Base-by-base conservation (phyloP, 2,888 invertebrate genomes). In the Auanema sp. region DNA sequence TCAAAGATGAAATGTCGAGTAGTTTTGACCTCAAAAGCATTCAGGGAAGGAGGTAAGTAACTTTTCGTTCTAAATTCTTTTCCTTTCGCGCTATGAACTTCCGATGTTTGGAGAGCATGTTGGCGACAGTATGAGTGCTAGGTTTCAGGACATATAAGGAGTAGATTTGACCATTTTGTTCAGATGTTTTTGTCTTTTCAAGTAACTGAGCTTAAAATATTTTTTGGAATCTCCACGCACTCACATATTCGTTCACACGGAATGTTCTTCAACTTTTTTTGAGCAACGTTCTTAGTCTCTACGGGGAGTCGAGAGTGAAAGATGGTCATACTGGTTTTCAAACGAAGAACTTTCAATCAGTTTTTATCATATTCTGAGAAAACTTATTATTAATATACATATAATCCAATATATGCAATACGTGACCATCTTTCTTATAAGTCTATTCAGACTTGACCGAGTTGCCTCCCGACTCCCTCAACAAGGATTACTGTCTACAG, bases 401-500 rank as follows among this genome's bases (percentile, higher is more conserved):
- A 33, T 33, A 33, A 5, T 3, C 33, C 3, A 3, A 33, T 33
- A 58, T n/a, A 23, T 53, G 16, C 14, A 14, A n/a, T 24, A 50
- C 49, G 44, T 49, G 68, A 65, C 68, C 65, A 65, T 68, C 65
- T 65, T 60, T 65, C 58, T 50, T 67, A 10, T 21, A 21, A 63
- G 14, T 25, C 14, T 33, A 21, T 62, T 56, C 41, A 58, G 62
- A 24, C 53, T 33, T 33, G 78, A 89, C 90, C 88, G 95, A 95
- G 89, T 91, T 93, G 87, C 91, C 97, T 89, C 92, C 94, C 90
- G 92, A 93, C 24, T 21, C 58, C 14, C 58, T 63, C 42, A 58
- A 69, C 50, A 65, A 24, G 89, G 92, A 93, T 89, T 94, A 94
- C 89, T 97, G 97, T 90, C 91, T 98, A 89, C 91, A 94, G 90